Conservation (phyloP, 2,797 vertebrate species). For the Chiloscyllium punctatum region DNA sequence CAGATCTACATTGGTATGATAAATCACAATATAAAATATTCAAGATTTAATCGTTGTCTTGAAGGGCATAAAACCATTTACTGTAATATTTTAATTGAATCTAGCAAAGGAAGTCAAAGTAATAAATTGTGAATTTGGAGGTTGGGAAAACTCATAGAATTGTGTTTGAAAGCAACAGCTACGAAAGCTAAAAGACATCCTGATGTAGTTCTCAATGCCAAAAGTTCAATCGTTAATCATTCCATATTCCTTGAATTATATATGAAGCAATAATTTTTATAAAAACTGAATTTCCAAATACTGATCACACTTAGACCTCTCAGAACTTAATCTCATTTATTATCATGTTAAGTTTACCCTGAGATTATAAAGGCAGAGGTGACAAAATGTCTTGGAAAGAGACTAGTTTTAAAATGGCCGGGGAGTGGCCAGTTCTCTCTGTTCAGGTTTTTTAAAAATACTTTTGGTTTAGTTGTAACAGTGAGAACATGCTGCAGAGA, state of each 20-base stretch:
- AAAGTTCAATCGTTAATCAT: neutral
- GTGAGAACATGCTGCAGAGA: no score
- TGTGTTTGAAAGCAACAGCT: neutral
- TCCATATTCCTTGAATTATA: neutral
- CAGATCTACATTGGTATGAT: no score
- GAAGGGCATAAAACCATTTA: neutral
- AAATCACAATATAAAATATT: neutral
- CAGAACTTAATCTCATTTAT: neutral
- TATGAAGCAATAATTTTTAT: neutral
- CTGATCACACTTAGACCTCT: neutral
- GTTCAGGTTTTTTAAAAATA: no score
- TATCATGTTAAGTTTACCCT: neutral
- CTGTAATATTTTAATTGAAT: neutral
- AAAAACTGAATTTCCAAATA: neutral
- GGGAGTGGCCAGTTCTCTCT: no score
- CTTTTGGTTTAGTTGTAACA: no score
- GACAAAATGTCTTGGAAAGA: no score
- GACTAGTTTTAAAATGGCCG: no score
- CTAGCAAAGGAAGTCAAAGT: neutral
- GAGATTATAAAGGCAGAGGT: neutral
- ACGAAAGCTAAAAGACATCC: neutral
- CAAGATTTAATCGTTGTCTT: neutral
- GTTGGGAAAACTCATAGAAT: neutral
- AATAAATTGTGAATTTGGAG: neutral
- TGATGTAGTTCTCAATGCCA: neutral